Evolutionary conservation across 2,113 vertebrate genomes (phyloP), one percentile per base, ranked within the genome.

Genomic region (Silurus meridionalis): DNA sequence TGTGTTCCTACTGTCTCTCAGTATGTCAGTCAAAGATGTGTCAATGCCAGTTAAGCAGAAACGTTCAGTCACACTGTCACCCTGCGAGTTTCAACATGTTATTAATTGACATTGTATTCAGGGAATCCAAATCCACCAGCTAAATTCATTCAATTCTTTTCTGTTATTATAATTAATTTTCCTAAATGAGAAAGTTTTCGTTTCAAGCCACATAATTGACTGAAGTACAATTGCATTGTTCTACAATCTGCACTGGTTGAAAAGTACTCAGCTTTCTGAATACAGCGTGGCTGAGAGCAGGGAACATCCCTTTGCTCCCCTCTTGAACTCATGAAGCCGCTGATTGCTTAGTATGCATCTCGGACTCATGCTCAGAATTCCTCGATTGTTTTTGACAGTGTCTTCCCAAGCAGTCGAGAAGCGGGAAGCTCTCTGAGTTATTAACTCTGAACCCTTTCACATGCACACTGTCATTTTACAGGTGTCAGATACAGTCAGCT

Each of bases 301-400:
- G 80, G 86, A 87, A 80, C 61, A 77, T 75, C 69, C 66, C 64
- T 50, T 46, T 58, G 52, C 60, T 86, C 64, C 74, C 67, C 58
- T 74, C 80, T 83, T 52, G 25, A 87, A 81, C 71, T 15, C 61
- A 57, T 78, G 61, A 61, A 64, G 75, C 80, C 85, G 66, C 86
- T 85, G 81, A 63, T 86, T 87, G 72, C 86, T 87, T 78, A 82
- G 57, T 87, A 83, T 87, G 67, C 77, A 15, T 80, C 86, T 89
- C 78, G 57, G 55, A 71, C 83, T 82, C 55, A 60, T 86, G 66
- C 82, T 80, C 83, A 75, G 53, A 55, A 78, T 83, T 78, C 85
- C 90, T 86, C 87, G 78, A 91, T 91, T 85, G 84, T 86, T 90
- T 89, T 53, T 91, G 90, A 91, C 90, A 91, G 90, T 83, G 85